Percentiles rank a stretch among this genome's conserved stretches.
Conservation (phyloP, 2,888 invertebrate species). For the Leuctra nigra region DNA sequence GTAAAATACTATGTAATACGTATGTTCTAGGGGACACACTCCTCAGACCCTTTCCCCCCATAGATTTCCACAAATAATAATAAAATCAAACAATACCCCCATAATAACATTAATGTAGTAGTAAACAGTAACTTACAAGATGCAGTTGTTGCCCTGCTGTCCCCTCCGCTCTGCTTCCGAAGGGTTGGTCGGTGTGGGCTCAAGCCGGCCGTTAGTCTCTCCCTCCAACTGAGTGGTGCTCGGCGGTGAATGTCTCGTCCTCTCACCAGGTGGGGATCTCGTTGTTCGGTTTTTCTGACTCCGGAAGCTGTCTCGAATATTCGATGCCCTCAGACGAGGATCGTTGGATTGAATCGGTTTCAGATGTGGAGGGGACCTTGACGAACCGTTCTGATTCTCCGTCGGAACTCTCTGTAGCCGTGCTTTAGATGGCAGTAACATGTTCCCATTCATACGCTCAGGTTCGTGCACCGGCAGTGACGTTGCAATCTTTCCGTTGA, state of each 20-base stretch:
- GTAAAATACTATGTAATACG: no score
- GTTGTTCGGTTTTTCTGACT: not conserved
- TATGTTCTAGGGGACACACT: no score
- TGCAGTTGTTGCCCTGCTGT: not conserved
- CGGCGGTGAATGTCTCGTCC: not conserved
- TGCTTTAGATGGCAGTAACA: not conserved
- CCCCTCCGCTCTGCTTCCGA: not conserved
- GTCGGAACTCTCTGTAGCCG: constrained; percentile 1
- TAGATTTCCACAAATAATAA: no score
- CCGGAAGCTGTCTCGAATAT: constrained; percentile 4
- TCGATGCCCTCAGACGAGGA: constrained; percentile 32
- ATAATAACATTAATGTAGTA: not conserved
- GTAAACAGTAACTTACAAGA: not conserved
- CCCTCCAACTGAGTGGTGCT: not conserved
- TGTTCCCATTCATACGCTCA: constrained; percentile 22
- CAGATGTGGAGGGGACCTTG: constrained; percentile 35
- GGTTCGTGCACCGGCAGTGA: constrained; percentile 31
- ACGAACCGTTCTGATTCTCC: constrained; percentile 23
- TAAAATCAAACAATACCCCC: not conserved
- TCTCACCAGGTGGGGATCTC: not conserved
- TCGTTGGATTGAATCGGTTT: constrained; percentile 36
- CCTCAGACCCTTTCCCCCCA: no score
- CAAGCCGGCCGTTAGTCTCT: not conserved
- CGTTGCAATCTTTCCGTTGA: constrained; percentile 42
- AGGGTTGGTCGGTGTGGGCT: not conserved